Evolutionary conservation across 2,797 vertebrate species (phyloP), one percentile per base, ranked within the genome.

Genomic region (Selene dorsalis): DNA sequence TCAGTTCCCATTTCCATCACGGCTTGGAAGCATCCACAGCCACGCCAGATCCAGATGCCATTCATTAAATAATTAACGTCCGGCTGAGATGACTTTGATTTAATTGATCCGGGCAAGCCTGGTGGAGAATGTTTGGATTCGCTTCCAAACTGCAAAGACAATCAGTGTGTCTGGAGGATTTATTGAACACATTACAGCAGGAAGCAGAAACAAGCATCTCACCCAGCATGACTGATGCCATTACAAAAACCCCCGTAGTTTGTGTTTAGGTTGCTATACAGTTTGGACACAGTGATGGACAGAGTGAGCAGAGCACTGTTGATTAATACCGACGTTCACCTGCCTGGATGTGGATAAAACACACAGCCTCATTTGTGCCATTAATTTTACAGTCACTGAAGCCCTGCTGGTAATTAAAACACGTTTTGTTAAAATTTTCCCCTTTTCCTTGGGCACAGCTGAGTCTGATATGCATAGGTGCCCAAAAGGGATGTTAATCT

Each of bases 41-140:
- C 83, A 76, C 86, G 71, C 73, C 70, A 79, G 65, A 88, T 86
- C 84, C 88, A 88, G 85, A 92, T 91, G 86, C 81, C 88, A 78
- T 92, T 93, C 88, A 93, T 94, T 93, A 89, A 95, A 94, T 94
- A 93, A 95, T 95, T 93, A 93, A 94, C 83, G 77, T 92, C 91
- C 74, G 82, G 85, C 86, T 73, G 88, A 84, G 88, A 93, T 90
- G 82, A 91, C 89, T 94, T 94, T 94, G 94, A 94, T 94, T 94
- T 91, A 90, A 94, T 95, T 93, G 93, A 95, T 94, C 87, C 76
- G 69, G 73, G 70, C 83, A 68, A 69, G 83, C 76, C 86, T 84
- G 76, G 82, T 73, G 82, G 83, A 91, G 75, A 85, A 76, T 84
- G 79, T 86, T 90, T 83, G 80, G 81, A 81, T 89, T 88, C 53